phyloP scores from a whole-genome alignment of 1,140 invertebrate species.

The Melipona quadrifasciata region DNA sequence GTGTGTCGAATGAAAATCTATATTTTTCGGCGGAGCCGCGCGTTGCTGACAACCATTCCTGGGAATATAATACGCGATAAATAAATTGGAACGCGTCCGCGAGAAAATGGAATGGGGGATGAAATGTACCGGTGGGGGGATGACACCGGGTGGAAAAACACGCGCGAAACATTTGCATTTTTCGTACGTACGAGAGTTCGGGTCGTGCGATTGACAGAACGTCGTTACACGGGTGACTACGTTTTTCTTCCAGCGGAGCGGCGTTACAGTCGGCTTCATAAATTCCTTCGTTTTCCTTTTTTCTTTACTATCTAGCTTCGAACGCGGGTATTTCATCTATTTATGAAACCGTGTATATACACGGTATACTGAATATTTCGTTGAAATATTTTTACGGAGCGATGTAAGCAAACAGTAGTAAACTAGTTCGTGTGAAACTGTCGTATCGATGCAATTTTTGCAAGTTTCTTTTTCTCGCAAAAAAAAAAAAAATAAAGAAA shows the following conservation, averaged over 20 bases:
- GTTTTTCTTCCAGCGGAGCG: background rate
- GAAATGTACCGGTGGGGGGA: background rate
- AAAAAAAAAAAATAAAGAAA: background rate
- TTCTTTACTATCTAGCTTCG: background rate
- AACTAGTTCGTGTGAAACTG: background rate
- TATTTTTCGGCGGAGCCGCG: conserved; percentile 1
- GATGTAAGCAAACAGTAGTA: background rate
- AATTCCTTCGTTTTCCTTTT: background rate
- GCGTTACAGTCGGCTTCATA: background rate
- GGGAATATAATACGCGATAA: conserved; percentile 33
- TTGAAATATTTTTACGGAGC: background rate
- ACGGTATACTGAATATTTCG: background rate
- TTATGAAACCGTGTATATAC: background rate
- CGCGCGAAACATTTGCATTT: conserved; percentile 2
- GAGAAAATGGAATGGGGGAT: conserved; percentile 12
- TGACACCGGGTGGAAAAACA: background rate
- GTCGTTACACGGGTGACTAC: background rate
- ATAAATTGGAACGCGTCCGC: conserved; percentile 26
- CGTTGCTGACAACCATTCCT: conserved; percentile 10
- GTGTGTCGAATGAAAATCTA: conserved; percentile 27
- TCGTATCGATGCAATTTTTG: background rate
- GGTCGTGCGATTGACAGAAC: conserved; percentile 12
- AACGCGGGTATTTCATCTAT: background rate
- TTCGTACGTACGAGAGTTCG: background rate
- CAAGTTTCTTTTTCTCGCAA: background rate